Evolutionary conservation across 2,888 invertebrate genomes (phyloP).

Genomic region (Drosophila ezoana): DNA sequence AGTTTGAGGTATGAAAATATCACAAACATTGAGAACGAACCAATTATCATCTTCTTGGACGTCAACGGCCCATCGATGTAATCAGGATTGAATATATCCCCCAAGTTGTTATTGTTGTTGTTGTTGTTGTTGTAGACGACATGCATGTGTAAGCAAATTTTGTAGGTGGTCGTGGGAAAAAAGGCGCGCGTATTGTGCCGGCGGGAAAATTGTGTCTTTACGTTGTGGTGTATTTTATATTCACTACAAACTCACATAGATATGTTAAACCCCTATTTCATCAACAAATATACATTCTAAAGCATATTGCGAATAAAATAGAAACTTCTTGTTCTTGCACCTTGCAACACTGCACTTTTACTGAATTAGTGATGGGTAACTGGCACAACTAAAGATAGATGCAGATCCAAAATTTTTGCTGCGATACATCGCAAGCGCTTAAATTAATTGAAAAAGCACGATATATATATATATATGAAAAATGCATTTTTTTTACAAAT

Average conservation of each 20-base stretch:
- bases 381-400: not conserved
- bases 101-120: slow-evolving; percentile 48
- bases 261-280: not conserved
- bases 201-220: not conserved
- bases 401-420: not conserved
- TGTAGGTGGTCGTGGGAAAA: slow-evolving; percentile 43
- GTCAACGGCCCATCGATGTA: slow-evolving; percentile 80
- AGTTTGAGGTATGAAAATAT: slow-evolving; percentile 83
- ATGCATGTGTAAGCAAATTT: slow-evolving; percentile 63
- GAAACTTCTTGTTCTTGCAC: slow-evolving; percentile 18
- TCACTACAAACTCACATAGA: not conserved
- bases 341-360: slow-evolving; percentile 30
- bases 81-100: slow-evolving; percentile 69
- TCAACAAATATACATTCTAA: slow-evolving; percentile 1
- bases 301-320: slow-evolving; percentile 10
- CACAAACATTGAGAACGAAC: slow-evolving; percentile 84
- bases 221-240: not conserved
- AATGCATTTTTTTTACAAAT: too few species aligned
- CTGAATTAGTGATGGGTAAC: not conserved
- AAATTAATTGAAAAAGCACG: not conserved
- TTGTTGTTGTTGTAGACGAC: slow-evolving; percentile 48
- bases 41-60: slow-evolving; percentile 77
- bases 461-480: too few species aligned
- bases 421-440: too few species aligned
- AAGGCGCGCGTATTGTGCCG: slow-evolving; percentile 43